A percentile compares a stretch with the other conserved stretches of the same genome.
phyloP scores from a whole-genome alignment of 2,797 vertebrate species.

The Poecilia gillii region DNA sequence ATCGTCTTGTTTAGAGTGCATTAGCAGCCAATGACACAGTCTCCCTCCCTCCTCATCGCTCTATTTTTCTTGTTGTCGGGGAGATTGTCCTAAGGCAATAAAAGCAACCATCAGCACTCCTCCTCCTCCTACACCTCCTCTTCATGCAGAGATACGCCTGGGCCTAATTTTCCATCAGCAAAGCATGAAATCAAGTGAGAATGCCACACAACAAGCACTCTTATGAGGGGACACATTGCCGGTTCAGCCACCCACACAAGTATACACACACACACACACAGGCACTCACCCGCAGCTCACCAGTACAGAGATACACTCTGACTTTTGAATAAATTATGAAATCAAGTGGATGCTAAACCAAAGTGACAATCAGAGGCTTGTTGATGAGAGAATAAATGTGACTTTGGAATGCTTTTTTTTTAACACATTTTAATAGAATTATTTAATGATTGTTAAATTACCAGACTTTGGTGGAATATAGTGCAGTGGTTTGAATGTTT shows the following conservation, averaged over 20 bases:
- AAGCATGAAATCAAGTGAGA: conserved; percentile 98
- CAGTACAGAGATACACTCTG: conserved; percentile 38
- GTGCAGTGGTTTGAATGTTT: conserved; percentile 8
- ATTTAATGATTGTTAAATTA: conserved; percentile 18
- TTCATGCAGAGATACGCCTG: conserved; percentile 90
- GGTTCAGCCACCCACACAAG: conserved; percentile 46
- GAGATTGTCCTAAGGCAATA: conserved; percentile 96
- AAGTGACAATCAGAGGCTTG: conserved; percentile 67
- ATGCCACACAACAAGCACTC: conserved; percentile 90
- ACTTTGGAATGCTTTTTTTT: conserved; percentile 43
- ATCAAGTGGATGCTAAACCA: conserved; percentile 74
- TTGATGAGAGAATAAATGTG: conserved; percentile 61
- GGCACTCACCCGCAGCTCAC: conserved; percentile 31
- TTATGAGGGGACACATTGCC: conserved; percentile 85
- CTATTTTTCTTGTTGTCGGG: conserved; percentile 96
- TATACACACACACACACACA: background rate
- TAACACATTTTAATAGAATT: conserved; percentile 30
- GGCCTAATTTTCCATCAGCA: conserved; percentile 97
- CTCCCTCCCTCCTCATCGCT: conserved; percentile 87
- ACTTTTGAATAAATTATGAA: conserved; percentile 88
- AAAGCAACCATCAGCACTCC: conserved; percentile 83
- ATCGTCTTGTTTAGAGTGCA: conserved; percentile 91
- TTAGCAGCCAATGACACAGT: conserved; percentile 94
- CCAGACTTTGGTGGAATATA: conserved; percentile 11
- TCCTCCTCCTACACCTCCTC: conserved; percentile 83